Evolutionary conservation across 2,113 vertebrate genomes (phyloP).

Genomic region (Seriola dumerili): DNA sequence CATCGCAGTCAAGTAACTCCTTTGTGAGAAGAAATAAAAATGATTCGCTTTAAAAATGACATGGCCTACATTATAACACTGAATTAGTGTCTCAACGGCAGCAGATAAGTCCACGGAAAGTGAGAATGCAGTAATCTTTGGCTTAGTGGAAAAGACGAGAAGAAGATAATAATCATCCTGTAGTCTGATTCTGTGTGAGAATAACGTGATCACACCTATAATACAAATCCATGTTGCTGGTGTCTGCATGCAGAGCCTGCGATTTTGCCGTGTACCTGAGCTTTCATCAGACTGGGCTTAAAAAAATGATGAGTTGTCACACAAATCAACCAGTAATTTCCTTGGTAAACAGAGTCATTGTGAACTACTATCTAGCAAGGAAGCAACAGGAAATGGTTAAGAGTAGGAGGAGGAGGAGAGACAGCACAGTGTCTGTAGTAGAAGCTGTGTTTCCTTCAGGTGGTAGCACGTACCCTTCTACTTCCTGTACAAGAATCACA

Average conservation of each 20-base stretch:
- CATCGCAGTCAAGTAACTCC: background rate
- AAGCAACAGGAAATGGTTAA: slow-evolving; percentile 72
- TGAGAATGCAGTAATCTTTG: slow-evolving; percentile 5
- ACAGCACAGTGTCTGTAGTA: slow-evolving; percentile 33
- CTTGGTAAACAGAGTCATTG: slow-evolving; percentile 2
- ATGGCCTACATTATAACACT: slow-evolving; percentile 6
- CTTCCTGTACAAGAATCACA: slow-evolving; percentile 59
- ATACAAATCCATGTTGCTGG: slow-evolving; percentile 5
- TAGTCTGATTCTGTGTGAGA: slow-evolving; percentile 33
- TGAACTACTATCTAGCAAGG: slow-evolving; percentile 19
- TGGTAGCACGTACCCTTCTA: slow-evolving; percentile 32
- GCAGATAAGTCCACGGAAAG: background rate
- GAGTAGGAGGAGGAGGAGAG: slow-evolving; percentile 51
- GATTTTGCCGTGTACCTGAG: background rate
- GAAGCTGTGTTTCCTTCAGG: slow-evolving; percentile 55
- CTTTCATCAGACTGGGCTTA: slow-evolving; percentile 1
- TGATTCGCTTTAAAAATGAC: background rate
- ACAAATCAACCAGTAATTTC: slow-evolving; percentile 19
- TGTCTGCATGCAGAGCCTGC: background rate
- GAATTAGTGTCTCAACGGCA: background rate
- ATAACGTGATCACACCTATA: slow-evolving; percentile 17
- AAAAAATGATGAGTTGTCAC: slow-evolving; percentile 13
- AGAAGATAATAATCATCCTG: background rate
- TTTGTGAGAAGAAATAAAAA: background rate
- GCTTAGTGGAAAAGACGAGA: background rate